Evolutionary conservation across 1,140 invertebrate genomes (phyloP).

Genomic region (Lethrus apterus): DNA sequence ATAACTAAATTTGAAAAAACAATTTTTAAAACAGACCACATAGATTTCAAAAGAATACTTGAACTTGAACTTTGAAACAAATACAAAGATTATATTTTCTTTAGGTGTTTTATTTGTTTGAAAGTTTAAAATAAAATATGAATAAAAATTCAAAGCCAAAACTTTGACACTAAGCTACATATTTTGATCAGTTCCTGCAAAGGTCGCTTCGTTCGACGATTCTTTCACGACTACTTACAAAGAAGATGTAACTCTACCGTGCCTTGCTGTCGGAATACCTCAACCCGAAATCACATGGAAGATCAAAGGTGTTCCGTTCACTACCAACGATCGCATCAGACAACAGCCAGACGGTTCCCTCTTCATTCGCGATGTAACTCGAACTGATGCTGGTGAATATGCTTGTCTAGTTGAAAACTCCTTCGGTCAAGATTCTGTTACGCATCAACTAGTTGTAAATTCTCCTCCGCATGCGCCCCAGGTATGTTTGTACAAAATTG

Average conservation of each 20-base stretch:
- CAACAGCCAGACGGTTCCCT: constrained; percentile 83
- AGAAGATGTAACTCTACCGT: constrained; percentile 85
- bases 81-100: too few species aligned
- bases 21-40: too few species aligned
- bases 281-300: constrained; percentile 85
- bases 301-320: constrained; percentile 47
- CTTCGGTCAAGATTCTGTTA: constrained; percentile 86
- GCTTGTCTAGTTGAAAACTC: constrained; percentile 88
- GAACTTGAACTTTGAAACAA: too few species aligned
- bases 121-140: too few species aligned
- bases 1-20: too few species aligned
- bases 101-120: too few species aligned
- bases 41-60: too few species aligned
- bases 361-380: constrained; percentile 79
- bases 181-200: constrained; percentile 91
- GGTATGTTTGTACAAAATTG: constrained; percentile 20
- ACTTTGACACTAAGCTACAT: too few species aligned
- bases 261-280: constrained; percentile 83
- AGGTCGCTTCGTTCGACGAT: constrained; percentile 88
- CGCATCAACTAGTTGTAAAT: constrained; percentile 75
- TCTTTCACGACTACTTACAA: constrained; percentile 83
- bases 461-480: constrained; percentile 37
- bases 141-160: too few species aligned
- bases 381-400: constrained; percentile 85
- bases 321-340: constrained; percentile 60